These are phyloP conservation scores for Ophion costatus DNA, from an alignment of 2,888 invertebrate species.

Conservation along the genomic window DNA sequence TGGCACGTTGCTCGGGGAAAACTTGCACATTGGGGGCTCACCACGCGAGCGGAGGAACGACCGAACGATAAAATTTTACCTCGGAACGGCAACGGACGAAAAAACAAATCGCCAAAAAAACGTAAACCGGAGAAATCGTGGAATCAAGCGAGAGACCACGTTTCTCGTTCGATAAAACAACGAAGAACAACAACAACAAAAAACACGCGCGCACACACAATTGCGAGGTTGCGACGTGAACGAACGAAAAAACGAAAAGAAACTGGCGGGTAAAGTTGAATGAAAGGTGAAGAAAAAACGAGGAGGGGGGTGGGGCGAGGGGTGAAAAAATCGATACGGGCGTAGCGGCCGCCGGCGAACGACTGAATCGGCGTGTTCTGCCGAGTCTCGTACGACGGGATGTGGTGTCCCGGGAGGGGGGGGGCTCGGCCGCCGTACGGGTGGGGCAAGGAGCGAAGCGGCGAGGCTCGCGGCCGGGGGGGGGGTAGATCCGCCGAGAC, in stretches of 20 bases:
- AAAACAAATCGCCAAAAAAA: too few relatives aligned
- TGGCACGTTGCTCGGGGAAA: conserved; percentile 22
- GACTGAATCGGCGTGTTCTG: conserved; percentile 77
- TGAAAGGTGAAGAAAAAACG: conserved; percentile 29
- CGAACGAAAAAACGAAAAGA: conserved; percentile 6
- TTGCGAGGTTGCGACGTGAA: neutral
- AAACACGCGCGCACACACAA: neutral
- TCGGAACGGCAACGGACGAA: too few relatives aligned
- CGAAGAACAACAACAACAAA: neutral
- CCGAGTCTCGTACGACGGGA: conserved; percentile 57
- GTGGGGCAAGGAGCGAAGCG: conserved; percentile 31
- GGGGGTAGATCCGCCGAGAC: conserved; percentile 45
- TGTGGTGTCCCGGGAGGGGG: conserved; percentile 34
- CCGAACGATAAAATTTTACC: too few relatives aligned
- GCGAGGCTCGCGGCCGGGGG: conserved; percentile 37
- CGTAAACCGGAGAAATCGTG: too few relatives aligned
- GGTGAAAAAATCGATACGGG: conserved; percentile 65
- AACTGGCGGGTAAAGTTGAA: conserved; percentile 52
- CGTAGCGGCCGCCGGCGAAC: conserved; percentile 76
- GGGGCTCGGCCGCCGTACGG: neutral
- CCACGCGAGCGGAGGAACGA: neutral
- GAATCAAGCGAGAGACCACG: neutral
- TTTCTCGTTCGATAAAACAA: conserved; percentile 1
- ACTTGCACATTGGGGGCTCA: conserved; percentile 31
- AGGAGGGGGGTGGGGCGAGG: conserved; percentile 34